Percentiles rank a stretch among this genome's conserved stretches.
These are phyloP conservation scores for Bovichtus variegatus DNA, from an alignment of 2,797 vertebrate genomes.

Conservation along the genomic window DNA sequence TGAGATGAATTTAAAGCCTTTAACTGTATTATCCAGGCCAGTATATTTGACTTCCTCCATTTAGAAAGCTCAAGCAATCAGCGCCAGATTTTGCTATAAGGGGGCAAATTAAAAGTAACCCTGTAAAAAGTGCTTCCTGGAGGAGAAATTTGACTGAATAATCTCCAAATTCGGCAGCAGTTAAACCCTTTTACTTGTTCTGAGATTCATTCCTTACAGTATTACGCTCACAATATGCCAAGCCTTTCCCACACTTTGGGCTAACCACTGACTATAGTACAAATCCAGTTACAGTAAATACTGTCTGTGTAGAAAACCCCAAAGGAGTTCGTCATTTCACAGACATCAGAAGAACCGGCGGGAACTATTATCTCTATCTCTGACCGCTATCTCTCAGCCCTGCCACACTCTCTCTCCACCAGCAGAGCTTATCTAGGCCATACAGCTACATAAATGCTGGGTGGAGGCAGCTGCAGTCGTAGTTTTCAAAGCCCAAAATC, in stretches of 20 bases:
- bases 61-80: constrained; percentile 15
- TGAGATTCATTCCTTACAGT: constrained; percentile 50
- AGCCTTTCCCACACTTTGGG: constrained; percentile 63
- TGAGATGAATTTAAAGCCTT: constrained; percentile 38
- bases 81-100: neutral
- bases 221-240: constrained; percentile 48
- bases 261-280: constrained; percentile 41
- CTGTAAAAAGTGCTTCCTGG: neutral
- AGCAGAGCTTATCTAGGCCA: constrained; percentile 67
- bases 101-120: constrained; percentile 1
- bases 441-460: constrained; percentile 41
- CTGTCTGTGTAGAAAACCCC: constrained; percentile 55
- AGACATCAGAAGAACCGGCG: constrained; percentile 59
- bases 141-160: constrained; percentile 16
- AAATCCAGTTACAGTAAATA: constrained; percentile 58
- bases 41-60: constrained; percentile 13
- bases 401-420: constrained; percentile 35
- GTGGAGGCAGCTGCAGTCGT: constrained; percentile 33
- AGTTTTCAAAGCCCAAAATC: constrained; percentile 39
- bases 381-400: constrained; percentile 58
- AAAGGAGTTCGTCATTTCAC: constrained; percentile 66
- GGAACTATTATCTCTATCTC: constrained; percentile 69
- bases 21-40: constrained; percentile 13
- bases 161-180: neutral
- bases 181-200: constrained; percentile 34